A percentile compares a stretch with the other conserved stretches of the same genome.
These are phyloP conservation scores for Puntigrus tetrazona DNA, from an alignment of 2,113 vertebrate genomes.

Conservation along the genomic window DNA sequence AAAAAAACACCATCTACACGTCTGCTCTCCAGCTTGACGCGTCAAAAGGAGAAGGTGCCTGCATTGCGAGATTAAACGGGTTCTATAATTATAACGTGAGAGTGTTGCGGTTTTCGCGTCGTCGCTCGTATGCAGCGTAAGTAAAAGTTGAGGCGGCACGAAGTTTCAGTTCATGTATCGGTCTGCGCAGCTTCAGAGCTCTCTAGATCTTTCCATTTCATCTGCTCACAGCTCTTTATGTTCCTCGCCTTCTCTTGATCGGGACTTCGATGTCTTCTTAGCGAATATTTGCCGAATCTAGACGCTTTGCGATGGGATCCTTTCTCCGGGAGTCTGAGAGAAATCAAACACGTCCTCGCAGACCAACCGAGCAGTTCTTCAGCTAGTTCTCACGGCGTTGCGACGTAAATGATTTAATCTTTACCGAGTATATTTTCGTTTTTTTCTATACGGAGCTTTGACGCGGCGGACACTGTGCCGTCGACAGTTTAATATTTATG, in stretches of 20 bases:
- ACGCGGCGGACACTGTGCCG: slow-evolving; percentile 11
- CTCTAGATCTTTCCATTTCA: slow-evolving; percentile 25
- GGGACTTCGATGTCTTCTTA: background rate
- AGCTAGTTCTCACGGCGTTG: slow-evolving; percentile 60
- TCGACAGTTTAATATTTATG: background rate
- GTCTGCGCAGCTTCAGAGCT: slow-evolving; percentile 33
- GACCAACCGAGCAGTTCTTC: background rate
- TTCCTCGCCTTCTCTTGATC: slow-evolving; percentile 64
- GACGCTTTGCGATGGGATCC: slow-evolving; percentile 3
- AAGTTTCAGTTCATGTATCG: slow-evolving; percentile 25
- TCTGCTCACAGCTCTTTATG: slow-evolving; percentile 34
- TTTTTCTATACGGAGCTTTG: background rate
- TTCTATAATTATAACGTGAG: background rate
- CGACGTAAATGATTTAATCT: slow-evolving; percentile 67
- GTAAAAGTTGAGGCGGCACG: slow-evolving; percentile 33
- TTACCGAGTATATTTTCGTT: slow-evolving; percentile 37
- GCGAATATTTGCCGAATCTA: background rate
- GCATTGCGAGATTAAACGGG: background rate
- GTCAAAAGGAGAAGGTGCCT: background rate
- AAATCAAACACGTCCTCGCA: background rate
- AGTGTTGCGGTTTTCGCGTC: background rate
- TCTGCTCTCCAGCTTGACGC: background rate
- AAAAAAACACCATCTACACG: background rate
- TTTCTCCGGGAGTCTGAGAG: background rate
- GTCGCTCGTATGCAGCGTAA: slow-evolving; percentile 11